A percentile compares a stretch with the other conserved stretches of the same genome.
Conservation (phyloP, 2,113 vertebrate genomes). For the Syngnathoides biaculeatus region DNA sequence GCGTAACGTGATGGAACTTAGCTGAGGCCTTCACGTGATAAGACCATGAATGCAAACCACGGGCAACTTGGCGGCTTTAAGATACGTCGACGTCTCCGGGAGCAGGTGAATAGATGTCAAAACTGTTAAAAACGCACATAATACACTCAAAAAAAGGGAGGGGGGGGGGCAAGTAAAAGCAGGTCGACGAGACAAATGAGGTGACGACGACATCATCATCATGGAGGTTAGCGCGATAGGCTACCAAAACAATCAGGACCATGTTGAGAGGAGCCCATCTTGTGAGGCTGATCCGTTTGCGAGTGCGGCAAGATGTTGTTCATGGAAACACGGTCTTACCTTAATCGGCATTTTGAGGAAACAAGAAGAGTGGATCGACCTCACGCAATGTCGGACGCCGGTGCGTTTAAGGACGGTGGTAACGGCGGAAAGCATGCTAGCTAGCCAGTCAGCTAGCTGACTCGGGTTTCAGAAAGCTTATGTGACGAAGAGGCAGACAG, state of each 20-base stretch:
- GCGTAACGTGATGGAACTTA: background rate
- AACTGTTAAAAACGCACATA: too few species aligned
- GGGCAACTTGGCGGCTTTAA: too few species aligned
- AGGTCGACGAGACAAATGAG: background rate
- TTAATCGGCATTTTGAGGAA: conserved; percentile 66
- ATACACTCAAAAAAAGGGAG: too few species aligned
- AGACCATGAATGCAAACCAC: background rate
- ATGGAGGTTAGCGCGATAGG: background rate
- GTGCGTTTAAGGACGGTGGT: conserved; percentile 14
- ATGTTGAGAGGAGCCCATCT: fast-evolving
- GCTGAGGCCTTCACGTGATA: too few species aligned
- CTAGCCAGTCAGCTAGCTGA: too few species aligned
- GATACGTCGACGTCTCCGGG: too few species aligned
- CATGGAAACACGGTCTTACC: conserved; percentile 43
- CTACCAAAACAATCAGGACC: background rate
- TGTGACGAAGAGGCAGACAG: background rate
- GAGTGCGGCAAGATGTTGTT: background rate
- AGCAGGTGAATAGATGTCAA: background rate
- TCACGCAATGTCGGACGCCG: conserved; percentile 4
- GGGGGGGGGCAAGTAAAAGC: too few species aligned
- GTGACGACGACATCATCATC: conserved; percentile 14
- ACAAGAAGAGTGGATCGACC: conserved; percentile 45
- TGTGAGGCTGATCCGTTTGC: background rate
- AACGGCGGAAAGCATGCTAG: conserved; percentile 37
- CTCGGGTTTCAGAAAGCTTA: background rate